Conservation (phyloP, 1,140 invertebrate species). For the Carposina sasakii region DNA sequence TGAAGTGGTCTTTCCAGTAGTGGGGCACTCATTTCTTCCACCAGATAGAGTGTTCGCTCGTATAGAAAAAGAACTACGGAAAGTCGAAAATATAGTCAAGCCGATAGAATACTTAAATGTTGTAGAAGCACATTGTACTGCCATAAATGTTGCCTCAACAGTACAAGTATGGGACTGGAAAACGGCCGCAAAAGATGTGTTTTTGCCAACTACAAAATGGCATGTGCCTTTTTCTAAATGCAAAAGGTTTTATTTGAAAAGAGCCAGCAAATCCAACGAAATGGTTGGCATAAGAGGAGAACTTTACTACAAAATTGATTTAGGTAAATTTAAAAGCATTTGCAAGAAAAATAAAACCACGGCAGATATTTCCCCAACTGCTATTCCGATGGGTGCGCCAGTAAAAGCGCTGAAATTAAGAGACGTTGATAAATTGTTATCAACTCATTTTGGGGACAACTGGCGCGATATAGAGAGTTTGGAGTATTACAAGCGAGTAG, state of each 20-base stretch:
- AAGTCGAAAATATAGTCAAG: not conserved
- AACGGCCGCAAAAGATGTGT: not conserved
- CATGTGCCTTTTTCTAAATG: not conserved
- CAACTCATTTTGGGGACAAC: too few species aligned
- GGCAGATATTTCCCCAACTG: not conserved
- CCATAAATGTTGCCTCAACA: not conserved
- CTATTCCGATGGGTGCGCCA: not conserved
- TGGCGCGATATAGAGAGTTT: too few species aligned
- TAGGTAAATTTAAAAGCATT: not conserved
- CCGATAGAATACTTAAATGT: not conserved
- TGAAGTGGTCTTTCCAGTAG: conserved; percentile 26
- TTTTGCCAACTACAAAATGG: not conserved
- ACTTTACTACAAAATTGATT: not conserved
- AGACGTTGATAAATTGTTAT: too few species aligned
- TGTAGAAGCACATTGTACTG: not conserved
- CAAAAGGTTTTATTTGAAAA: conserved; percentile 7
- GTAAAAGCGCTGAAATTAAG: too few species aligned
- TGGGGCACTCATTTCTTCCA: conserved; percentile 35
- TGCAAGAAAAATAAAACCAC: not conserved
- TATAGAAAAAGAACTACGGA: conserved; percentile 19
- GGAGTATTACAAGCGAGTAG: too few species aligned
- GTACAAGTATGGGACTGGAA: not conserved
- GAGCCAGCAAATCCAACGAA: not conserved
- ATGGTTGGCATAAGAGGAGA: not conserved
- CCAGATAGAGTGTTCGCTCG: conserved; percentile 32